Evolutionary conservation across 2,113 vertebrate species (phyloP), one percentile per base, ranked within the genome.

Genomic region (Pituophis catenifer): DNA sequence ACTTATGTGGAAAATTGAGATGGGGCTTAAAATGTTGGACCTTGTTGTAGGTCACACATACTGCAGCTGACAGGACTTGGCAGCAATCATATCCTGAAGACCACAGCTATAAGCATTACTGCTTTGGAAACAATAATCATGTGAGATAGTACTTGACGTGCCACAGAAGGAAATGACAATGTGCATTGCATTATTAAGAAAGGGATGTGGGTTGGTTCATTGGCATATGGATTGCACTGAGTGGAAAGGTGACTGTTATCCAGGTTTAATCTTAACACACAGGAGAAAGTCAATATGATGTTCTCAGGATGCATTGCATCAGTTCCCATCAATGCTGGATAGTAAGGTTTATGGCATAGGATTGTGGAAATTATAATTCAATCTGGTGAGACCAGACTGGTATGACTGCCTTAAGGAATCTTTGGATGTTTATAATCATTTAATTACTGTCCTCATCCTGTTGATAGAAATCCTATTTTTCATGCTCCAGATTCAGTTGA

Each of bases 1-100:
- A 52, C 91, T 87, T 91, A 44, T 62, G 3, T 26, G 89, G 93
- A 94, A 93, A 89, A 91, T 75, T 92, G 92, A 92, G 81, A 75
- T 86, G 96, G 94, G 59, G 23, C 53, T 81, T 65, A 92, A 50
- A 91, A 87, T 7, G 0, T 87, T 3, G 93, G 95, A 91, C 24
- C 38, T 94, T 93, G 87, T 75, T 86, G 75, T 1, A n/a, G 92
- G 91, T 89, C 57, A 86, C 70, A 88, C 53, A 62, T 94, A 81
- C 8, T 44, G 75, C 8, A 88, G 55, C 0, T 0, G 8, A n/a
- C 1, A 50, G 38, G 70, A 57, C 55, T 17, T 59, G 90, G 92
- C 48, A 81, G 54, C 85, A 4, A 1, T 0, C 0, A 2, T 5
- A 59, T 19, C 75, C 50, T 26, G 75, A 52, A 11, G 54, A 0